These are phyloP conservation scores for Himalopsyche phryganea DNA, from an alignment of 1,140 invertebrate species.

Conservation along the genomic window DNA sequence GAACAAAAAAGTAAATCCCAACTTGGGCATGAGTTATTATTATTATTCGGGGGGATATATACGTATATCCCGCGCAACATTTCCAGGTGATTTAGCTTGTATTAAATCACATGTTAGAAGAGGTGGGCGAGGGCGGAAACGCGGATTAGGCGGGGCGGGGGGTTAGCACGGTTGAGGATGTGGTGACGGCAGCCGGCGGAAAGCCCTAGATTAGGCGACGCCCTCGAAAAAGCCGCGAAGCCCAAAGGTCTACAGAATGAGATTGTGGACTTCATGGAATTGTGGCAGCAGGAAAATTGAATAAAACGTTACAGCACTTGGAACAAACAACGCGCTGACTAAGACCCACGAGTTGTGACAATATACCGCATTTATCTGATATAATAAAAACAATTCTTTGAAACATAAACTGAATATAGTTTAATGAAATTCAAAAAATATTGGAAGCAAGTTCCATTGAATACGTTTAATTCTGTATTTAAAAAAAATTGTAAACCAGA, in stretches of 20 bases:
- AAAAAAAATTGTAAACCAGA: too few relatives aligned
- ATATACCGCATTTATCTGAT: too few relatives aligned
- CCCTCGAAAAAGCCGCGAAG: neutral
- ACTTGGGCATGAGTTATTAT: conserved; percentile 6
- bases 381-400: too few relatives aligned
- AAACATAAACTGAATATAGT: too few relatives aligned
- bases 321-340: too few relatives aligned
- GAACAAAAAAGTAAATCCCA: too few relatives aligned
- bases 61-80: conserved; percentile 8
- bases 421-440: too few relatives aligned
- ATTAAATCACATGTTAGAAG: conserved; percentile 7
- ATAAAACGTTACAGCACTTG: too few relatives aligned
- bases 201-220: neutral
- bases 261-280: neutral
- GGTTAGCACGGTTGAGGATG: neutral
- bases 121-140: neutral
- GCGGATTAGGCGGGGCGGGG: neutral
- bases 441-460: too few relatives aligned
- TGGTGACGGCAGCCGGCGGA: neutral
- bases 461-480: too few relatives aligned
- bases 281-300: too few relatives aligned
- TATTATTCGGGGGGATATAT: neutral
- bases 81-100: conserved; percentile 26
- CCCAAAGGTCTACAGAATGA: neutral
- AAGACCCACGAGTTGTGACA: too few relatives aligned